phyloP scores from a whole-genome alignment of 2,797 vertebrate genomes.

The Arnoldichthys spilopterus region DNA sequence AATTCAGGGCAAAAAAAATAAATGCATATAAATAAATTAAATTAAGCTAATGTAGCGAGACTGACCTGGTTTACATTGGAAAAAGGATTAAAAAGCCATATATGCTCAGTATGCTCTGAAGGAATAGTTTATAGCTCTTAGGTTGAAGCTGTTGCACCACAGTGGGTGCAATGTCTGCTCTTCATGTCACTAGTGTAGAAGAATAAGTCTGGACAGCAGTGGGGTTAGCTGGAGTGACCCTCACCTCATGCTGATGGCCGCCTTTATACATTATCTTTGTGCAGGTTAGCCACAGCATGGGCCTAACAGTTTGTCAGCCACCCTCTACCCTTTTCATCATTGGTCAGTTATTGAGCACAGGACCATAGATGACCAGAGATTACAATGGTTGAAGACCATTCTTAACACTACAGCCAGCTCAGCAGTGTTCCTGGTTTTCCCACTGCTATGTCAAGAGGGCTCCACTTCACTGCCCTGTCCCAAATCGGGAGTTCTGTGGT shows the following conservation, averaged over 20 bases:
- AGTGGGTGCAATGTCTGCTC: not conserved
- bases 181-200: slow-evolving; percentile 10
- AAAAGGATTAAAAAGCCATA: too few relatives aligned
- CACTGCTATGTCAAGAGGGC: too few relatives aligned
- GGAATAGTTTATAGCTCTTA: too few relatives aligned
- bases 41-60: too few relatives aligned
- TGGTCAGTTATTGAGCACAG: not conserved
- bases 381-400: not conserved
- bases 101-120: too few relatives aligned
- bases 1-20: too few relatives aligned
- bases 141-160: too few relatives aligned
- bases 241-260: not conserved
- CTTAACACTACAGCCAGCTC: too few relatives aligned
- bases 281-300: not conserved
- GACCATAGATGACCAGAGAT: not conserved
- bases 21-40: too few relatives aligned
- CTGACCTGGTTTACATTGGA: too few relatives aligned
- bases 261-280: not conserved
- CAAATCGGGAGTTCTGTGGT: too few relatives aligned
- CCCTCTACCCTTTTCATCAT: not conserved
- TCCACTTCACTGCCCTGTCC: too few relatives aligned
- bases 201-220: slow-evolving; percentile 1
- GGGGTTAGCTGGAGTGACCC: not conserved
- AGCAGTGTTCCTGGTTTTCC: not conserved
- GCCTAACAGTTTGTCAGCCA: not conserved